These are phyloP conservation scores for Enteromius viviparus DNA, from an alignment of 2,797 vertebrate genomes.

Conservation along the genomic window DNA sequence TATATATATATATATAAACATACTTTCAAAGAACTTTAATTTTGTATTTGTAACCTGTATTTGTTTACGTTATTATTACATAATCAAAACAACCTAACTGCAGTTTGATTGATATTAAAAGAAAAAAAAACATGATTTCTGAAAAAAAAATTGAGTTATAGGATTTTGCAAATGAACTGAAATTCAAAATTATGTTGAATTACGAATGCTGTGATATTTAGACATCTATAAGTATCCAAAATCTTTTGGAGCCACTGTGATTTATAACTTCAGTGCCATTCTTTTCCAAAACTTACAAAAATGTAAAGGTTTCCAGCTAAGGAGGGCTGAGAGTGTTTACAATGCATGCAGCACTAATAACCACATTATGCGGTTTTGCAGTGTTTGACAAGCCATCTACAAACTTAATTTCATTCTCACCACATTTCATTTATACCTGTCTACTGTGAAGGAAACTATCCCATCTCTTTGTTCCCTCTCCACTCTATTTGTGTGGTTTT, in stretches of 20 bases:
- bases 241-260: not conserved
- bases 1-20: too few relatives aligned
- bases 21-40: too few relatives aligned
- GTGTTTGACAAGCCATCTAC: constrained; percentile 4
- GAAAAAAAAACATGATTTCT: too few relatives aligned
- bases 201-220: not conserved
- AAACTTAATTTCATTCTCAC: constrained; percentile 1
- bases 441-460: not conserved
- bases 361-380: not conserved
- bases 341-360: not conserved
- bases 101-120: too few relatives aligned
- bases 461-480: constrained; percentile 19
- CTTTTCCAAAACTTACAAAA: not conserved
- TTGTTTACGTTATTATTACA: too few relatives aligned
- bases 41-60: too few relatives aligned
- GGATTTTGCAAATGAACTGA: too few relatives aligned
- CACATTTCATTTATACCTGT: not conserved
- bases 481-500: constrained; percentile 6
- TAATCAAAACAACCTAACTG: too few relatives aligned
- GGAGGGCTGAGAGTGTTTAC: not conserved
- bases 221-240: not conserved
- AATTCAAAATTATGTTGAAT: not conserved
- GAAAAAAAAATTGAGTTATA: too few relatives aligned
- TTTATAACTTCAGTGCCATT: not conserved
- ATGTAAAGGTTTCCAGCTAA: not conserved